These are phyloP conservation scores for Nautilus pompilius DNA, from an alignment of 1,140 invertebrate species.

Conservation along the genomic window DNA sequence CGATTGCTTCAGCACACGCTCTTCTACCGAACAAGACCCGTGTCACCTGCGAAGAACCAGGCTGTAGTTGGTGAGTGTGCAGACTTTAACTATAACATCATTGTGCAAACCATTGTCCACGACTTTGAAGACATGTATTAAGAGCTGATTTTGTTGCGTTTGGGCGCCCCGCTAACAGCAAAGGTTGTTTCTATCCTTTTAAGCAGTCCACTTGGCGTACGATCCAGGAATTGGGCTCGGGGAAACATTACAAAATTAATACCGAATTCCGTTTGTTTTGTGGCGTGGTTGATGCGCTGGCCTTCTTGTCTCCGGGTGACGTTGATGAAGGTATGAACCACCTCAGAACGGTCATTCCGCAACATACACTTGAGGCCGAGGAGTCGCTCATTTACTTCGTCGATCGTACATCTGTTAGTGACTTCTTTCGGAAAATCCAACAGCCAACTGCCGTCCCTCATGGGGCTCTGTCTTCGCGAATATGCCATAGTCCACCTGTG, in stretches of 20 bases:
- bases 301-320: conserved; percentile 5
- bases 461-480: not conserved
- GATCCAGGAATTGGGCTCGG: conserved; percentile 1
- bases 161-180: not conserved
- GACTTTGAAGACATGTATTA: not conserved
- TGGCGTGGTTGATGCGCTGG: conserved; percentile 3
- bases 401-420: not conserved
- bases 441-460: not conserved
- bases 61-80: not conserved
- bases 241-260: not conserved
- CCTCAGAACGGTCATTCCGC: not conserved
- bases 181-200: conserved; percentile 9
- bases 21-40: conserved; percentile 22
- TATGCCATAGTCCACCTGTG: conserved; percentile 2
- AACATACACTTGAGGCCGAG: not conserved
- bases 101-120: not conserved
- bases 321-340: not conserved
- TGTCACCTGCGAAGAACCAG: conserved; percentile 4
- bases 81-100: not conserved
- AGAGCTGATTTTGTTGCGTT: not conserved
- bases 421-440: not conserved
- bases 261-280: not conserved
- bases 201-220: conserved; percentile 9
- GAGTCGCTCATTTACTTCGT: not conserved
- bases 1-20: conserved; percentile 16